Evolutionary conservation across 2,888 invertebrate genomes (phyloP), one percentile per base, ranked within the genome.

Genomic region (Limnephilus rhombicus): DNA sequence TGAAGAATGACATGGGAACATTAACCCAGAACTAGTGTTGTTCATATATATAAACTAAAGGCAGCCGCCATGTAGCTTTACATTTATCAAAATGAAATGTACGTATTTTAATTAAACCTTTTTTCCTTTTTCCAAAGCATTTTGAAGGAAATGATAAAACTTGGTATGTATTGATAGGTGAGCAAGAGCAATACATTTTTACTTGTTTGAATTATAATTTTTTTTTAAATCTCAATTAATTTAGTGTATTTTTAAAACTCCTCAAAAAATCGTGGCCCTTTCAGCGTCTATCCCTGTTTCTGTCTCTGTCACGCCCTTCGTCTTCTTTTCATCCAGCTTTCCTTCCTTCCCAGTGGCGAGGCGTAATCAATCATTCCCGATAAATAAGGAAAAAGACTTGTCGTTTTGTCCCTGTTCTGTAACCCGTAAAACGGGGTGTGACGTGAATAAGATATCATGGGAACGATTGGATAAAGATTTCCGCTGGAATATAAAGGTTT

Each of bases 291-390:
- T 4, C 85, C n/a, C 41, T 45, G n/a, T 85, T 85, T 37, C 45
- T n/a, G 85, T 85, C 45, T 85, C 85, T 41, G 85, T 85, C 85
- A 45, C 85, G 13, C 85, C 37, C 24, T 85, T 13, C 85, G 24
- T 85, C 85, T 45, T 41, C 85, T 41, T 41, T 34, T 11, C 83
- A 15, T 34, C 31, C 83, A 31, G 37, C 41, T 2, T 15, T 41
- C 45, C n/a, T 37, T 41, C 24, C 83, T 41, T 68, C 29, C 80
- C 80, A 34, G 80, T 68, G 80, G 15, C 68, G 82, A 83, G 80
- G 81, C 68, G 90, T 89, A 92, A 93, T 93, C 92, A 93, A 93
- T 93, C 93, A 93, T 93, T 92, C 90, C 90, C 91, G 90, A 90
- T 92, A 92, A 92, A 93, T 93, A 93, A 93, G 91, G 92, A 86